Percentiles rank a stretch among this genome's conserved stretches.
Conservation (phyloP, 1,140 invertebrate genomes). For the Charaxes varanes region DNA sequence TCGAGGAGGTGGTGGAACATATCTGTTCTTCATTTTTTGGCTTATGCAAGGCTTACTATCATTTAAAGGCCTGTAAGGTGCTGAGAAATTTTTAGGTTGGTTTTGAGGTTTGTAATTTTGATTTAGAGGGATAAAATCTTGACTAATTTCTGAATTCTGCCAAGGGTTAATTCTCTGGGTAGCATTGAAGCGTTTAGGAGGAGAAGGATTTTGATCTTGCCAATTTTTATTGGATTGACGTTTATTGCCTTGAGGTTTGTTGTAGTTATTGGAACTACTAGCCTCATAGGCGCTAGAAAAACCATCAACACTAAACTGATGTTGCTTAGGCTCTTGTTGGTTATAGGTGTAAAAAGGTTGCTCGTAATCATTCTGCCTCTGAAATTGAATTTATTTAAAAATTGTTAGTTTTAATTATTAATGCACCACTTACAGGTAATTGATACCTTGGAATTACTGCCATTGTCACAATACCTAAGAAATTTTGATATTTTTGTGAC, state of each 20-base stretch:
- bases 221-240: slow-evolving; percentile 15
- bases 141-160: slow-evolving; percentile 1
- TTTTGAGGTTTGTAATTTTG: not conserved
- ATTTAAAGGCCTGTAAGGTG: slow-evolving; percentile 1
- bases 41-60: slow-evolving; percentile 4
- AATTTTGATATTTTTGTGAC: slow-evolving; percentile 8
- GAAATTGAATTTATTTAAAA: slow-evolving; percentile 34
- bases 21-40: slow-evolving; percentile 7
- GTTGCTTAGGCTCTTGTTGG: slow-evolving; percentile 12
- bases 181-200: slow-evolving; percentile 19
- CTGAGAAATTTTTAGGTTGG: slow-evolving; percentile 4
- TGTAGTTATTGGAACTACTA: slow-evolving; percentile 8
- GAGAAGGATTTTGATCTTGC: slow-evolving; percentile 8
- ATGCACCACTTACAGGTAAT: not conserved
- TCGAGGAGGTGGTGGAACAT: slow-evolving; percentile 3
- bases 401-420: slow-evolving; percentile 9
- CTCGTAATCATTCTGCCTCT: slow-evolving; percentile 33
- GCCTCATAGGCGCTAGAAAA: slow-evolving; percentile 21
- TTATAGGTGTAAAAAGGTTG: slow-evolving; percentile 14
- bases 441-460: not conserved
- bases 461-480: not conserved
- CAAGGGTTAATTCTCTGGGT: slow-evolving; percentile 16
- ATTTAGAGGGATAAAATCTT: slow-evolving; percentile 1
- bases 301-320: slow-evolving; percentile 13
- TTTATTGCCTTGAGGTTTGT: slow-evolving; percentile 18